phyloP scores from a whole-genome alignment of 2,888 invertebrate species.

The Papilio demoleus region DNA sequence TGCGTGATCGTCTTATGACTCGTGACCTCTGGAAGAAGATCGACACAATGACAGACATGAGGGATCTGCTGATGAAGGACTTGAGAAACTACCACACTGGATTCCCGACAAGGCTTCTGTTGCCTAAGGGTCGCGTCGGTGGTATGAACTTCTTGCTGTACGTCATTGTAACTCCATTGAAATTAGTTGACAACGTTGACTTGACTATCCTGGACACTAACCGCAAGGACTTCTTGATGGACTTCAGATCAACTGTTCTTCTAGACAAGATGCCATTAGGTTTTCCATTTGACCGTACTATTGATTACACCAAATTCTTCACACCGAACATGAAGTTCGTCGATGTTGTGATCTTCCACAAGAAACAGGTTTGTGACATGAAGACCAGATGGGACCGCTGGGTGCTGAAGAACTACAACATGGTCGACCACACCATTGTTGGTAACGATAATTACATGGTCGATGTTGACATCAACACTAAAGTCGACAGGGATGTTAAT shows the following conservation, averaged over 20 bases:
- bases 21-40: conserved; percentile 86
- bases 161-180: conserved; percentile 84
- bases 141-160: conserved; percentile 87
- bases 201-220: conserved; percentile 68
- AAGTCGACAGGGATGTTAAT: conserved; percentile 47
- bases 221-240: conserved; percentile 70
- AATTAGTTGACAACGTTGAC: conserved; percentile 70
- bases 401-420: conserved; percentile 67
- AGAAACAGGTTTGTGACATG: conserved; percentile 76
- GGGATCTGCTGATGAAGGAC: conserved; percentile 64
- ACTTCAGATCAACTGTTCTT: conserved; percentile 69
- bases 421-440: conserved; percentile 60
- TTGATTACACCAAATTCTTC: conserved; percentile 83
- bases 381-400: conserved; percentile 70
- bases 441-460: conserved; percentile 59
- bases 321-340: conserved; percentile 87
- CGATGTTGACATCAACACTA: conserved; percentile 59
- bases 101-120: conserved; percentile 87
- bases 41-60: conserved; percentile 77
- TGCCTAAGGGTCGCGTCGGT: conserved; percentile 87
- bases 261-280: conserved; percentile 87
- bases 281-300: conserved; percentile 89
- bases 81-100: conserved; percentile 83
- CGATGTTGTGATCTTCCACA: conserved; percentile 86
- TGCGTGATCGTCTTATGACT: conserved; percentile 86